Conservation (phyloP, 2,797 vertebrate genomes). For the Sitta carolinensis region DNA sequence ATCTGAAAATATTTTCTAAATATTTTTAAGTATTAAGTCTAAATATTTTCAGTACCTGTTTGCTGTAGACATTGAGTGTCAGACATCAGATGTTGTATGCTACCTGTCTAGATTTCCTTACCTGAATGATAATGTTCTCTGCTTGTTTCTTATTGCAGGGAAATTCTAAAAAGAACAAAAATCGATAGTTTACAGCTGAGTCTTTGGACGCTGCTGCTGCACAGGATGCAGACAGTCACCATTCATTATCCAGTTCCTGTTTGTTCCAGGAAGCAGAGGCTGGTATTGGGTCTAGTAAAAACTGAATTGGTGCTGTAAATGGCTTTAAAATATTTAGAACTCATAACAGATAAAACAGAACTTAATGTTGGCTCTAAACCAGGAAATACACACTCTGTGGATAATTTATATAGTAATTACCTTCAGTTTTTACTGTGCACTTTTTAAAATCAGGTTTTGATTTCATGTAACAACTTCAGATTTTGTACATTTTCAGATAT, state of each 20-base stretch:
- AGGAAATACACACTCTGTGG: slow-evolving; percentile 57
- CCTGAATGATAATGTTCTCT: neutral
- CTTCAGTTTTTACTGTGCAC: slow-evolving; percentile 79
- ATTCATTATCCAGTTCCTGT: slow-evolving; percentile 26
- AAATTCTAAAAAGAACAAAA: slow-evolving; percentile 96
- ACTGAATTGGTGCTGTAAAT: slow-evolving; percentile 59
- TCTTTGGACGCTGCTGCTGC: slow-evolving; percentile 52
- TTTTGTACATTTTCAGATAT: slow-evolving; percentile 77
- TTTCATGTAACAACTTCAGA: slow-evolving; percentile 74
- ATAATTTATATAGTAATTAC: slow-evolving; percentile 73
- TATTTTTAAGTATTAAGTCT: too few relatives aligned
- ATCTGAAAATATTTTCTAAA: neutral
- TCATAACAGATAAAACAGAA: slow-evolving; percentile 53
- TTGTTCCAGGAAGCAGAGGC: slow-evolving; percentile 27
- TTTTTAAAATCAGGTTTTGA: slow-evolving; percentile 77
- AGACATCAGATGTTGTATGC: neutral
- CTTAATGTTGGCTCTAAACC: slow-evolving; percentile 55
- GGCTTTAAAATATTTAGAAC: slow-evolving; percentile 59
- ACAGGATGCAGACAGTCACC: slow-evolving; percentile 8
- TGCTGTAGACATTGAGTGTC: neutral
- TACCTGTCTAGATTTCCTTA: neutral
- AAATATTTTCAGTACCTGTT: neutral
- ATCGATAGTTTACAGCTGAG: slow-evolving; percentile 80
- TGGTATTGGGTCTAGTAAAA: slow-evolving; percentile 34
- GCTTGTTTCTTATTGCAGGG: slow-evolving; percentile 77